These are phyloP conservation scores for Heliconius nattereri DNA, from an alignment of 1,140 invertebrate genomes.

Conservation along the genomic window DNA sequence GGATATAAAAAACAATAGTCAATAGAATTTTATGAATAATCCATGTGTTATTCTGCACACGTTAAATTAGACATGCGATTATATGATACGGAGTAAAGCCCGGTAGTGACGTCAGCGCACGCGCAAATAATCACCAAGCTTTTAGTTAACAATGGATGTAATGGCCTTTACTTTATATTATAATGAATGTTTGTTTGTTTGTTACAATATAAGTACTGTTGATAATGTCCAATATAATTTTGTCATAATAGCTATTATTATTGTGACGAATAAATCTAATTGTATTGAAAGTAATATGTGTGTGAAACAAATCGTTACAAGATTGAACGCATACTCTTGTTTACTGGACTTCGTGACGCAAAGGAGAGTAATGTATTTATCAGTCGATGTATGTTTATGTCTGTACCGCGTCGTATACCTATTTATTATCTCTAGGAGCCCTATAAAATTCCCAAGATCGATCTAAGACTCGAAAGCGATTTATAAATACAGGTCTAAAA, in stretches of 20 bases:
- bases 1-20: no score
- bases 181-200: not conserved
- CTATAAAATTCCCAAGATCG: no score
- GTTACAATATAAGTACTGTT: not conserved
- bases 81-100: conserved; percentile 7
- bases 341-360: no score
- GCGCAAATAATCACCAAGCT: conserved; percentile 28
- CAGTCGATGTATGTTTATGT: no score
- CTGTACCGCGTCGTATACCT: no score
- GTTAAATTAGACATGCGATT: not conserved
- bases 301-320: not conserved
- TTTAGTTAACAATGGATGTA: conserved; percentile 15
- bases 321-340: no score
- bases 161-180: conserved; percentile 12
- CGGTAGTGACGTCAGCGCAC: conserved; percentile 29
- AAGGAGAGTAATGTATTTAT: no score
- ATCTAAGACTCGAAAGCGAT: no score
- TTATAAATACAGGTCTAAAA: no score
- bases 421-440: no score
- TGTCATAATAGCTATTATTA: not conserved
- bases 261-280: not conserved
- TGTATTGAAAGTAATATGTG: not conserved
- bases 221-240: conserved; percentile 8
- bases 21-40: not conserved
- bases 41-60: not conserved